Evolutionary conservation across 2,113 vertebrate genomes (phyloP).

Genomic region (Holacanthus passer): DNA sequence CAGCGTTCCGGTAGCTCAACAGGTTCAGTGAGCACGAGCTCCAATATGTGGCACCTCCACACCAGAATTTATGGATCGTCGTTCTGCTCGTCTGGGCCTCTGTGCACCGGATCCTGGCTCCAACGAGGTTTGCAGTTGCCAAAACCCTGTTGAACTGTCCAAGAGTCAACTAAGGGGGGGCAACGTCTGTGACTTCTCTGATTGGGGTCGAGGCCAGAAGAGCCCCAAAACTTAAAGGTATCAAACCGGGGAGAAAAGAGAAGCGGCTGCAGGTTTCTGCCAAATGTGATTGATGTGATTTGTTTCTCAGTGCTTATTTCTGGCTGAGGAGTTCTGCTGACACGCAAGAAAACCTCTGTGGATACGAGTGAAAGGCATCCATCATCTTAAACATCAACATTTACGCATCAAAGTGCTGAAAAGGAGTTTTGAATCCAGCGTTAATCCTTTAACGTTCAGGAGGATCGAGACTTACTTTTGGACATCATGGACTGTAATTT

Average conservation of each 20-base stretch:
- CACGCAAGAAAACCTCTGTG: constrained; percentile 53
- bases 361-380: constrained; percentile 65
- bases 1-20: constrained; percentile 19
- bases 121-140: constrained; percentile 21
- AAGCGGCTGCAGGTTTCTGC: constrained; percentile 36
- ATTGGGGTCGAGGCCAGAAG: not conserved
- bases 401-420: constrained; percentile 58
- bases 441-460: constrained; percentile 34
- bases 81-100: constrained; percentile 4
- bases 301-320: constrained; percentile 69
- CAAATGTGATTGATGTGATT: constrained; percentile 70
- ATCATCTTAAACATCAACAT: constrained; percentile 62
- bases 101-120: not conserved
- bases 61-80: constrained; percentile 43
- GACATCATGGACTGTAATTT: not conserved
- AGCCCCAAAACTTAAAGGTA: constrained; percentile 9
- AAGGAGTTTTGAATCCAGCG: constrained; percentile 46
- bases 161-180: constrained; percentile 23
- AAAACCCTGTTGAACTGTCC: constrained; percentile 21
- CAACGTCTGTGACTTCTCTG: constrained; percentile 5
- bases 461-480: constrained; percentile 23
- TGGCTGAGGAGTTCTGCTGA: constrained; percentile 73
- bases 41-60: constrained; percentile 38
- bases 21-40: not conserved
- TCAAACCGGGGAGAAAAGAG: constrained; percentile 24